A percentile compares a stretch with the other conserved stretches of the same genome.
These are phyloP conservation scores for Thryonomys swinderianus DNA, from an alignment of 2,113 vertebrate species.

Conservation along the genomic window DNA sequence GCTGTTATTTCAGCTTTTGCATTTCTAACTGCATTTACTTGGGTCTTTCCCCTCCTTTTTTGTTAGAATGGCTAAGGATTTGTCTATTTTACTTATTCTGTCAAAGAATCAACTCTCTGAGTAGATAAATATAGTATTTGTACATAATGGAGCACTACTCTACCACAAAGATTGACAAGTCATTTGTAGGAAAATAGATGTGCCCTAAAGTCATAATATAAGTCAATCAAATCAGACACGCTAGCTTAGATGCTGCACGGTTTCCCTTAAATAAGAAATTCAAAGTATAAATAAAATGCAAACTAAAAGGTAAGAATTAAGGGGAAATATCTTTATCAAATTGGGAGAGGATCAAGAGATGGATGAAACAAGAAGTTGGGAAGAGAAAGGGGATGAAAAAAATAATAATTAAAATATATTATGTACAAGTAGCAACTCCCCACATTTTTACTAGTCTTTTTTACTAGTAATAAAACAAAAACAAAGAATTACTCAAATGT, in stretches of 20 bases:
- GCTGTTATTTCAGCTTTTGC: background rate
- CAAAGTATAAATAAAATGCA: background rate
- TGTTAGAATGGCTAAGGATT: background rate
- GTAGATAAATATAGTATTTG: background rate
- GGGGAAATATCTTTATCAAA: background rate
- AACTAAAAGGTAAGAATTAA: background rate
- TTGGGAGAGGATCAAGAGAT: background rate
- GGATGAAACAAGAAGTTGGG: background rate
- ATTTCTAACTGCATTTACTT: background rate
- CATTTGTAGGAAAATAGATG: background rate
- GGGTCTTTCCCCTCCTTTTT: background rate
- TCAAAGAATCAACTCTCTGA: background rate
- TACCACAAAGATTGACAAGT: background rate
- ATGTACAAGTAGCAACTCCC: background rate
- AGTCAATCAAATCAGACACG: background rate
- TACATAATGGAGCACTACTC: background rate
- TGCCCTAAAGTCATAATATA: background rate
- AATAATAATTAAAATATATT: background rate
- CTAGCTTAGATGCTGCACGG: background rate
- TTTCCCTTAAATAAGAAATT: background rate
- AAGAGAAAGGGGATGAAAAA: background rate
- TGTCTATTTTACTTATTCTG: background rate
- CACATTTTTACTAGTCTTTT: background rate
- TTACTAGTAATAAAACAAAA: background rate
- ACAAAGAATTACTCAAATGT: conserved; percentile 41